Conservation (phyloP, 2,113 vertebrate species). For the Podarcis cretensis region DNA sequence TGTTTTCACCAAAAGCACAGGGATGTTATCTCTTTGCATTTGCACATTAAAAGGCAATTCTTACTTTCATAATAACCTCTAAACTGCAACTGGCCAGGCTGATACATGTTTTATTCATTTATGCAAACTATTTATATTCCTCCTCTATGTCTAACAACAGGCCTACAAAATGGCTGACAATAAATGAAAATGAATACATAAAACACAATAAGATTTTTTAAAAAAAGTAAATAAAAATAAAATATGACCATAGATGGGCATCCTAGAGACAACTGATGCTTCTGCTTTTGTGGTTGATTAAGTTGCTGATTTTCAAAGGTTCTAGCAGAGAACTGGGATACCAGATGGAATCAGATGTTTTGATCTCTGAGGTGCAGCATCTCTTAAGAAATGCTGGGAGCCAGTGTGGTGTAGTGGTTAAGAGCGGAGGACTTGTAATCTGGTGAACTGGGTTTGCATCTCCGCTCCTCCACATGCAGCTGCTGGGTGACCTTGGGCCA, state of each 20-base stretch:
- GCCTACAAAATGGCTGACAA: background rate
- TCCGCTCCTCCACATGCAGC: no score
- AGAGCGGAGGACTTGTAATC: no score
- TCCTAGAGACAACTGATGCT: no score
- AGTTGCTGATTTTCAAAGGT: background rate
- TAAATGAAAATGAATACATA: background rate
- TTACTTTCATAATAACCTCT: conserved; percentile 6
- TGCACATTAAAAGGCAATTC: conserved; percentile 47
- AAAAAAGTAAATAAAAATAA: background rate
- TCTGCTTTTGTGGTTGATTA: background rate
- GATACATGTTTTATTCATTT: background rate
- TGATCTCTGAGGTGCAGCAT: background rate
- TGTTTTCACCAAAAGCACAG: conserved; percentile 6
- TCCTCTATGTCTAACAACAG: background rate
- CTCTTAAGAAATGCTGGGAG: no score
- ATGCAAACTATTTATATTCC: background rate
- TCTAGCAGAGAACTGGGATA: background rate
- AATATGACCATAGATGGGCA: no score
- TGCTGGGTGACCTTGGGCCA: no score
- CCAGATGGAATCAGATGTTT: background rate
- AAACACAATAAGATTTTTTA: background rate
- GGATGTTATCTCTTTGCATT: conserved; percentile 29
- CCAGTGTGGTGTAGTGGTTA: no score
- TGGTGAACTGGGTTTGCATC: no score
- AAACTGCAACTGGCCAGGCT: background rate